Evolutionary conservation across 2,113 vertebrate genomes (phyloP).

Genomic region (Entomyzon cyanotis): DNA sequence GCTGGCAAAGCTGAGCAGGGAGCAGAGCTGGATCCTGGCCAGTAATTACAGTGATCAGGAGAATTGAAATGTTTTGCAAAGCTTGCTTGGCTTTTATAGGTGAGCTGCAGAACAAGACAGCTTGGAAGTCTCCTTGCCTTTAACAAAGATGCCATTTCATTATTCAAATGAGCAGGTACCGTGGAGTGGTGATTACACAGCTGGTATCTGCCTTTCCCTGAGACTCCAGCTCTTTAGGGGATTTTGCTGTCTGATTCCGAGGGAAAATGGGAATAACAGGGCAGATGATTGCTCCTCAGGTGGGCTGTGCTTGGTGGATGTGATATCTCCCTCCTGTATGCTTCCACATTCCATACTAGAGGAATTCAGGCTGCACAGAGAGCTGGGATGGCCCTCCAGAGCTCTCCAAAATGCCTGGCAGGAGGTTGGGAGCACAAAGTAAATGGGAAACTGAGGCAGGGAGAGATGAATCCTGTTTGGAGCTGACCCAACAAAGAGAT

Average conservation of each 20-base stretch:
- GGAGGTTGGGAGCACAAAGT: accelerated
- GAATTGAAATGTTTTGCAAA: slow-evolving; percentile 62
- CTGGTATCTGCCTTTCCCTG: slow-evolving; percentile 13
- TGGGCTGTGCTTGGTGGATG: not conserved
- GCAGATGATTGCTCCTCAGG: not conserved
- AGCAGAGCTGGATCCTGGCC: slow-evolving; percentile 33
- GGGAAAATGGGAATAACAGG: not conserved
- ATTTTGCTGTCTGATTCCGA: not conserved
- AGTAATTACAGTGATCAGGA: slow-evolving; percentile 65
- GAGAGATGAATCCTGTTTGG: not conserved
- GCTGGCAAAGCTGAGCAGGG: not conserved
- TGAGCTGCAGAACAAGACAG: slow-evolving; percentile 29
- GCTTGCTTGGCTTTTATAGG: slow-evolving; percentile 47
- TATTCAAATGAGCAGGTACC: slow-evolving; percentile 51
- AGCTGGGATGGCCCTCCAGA: not conserved
- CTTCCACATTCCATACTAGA: not conserved
- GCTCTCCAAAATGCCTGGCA: not conserved
- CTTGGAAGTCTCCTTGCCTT: slow-evolving; percentile 40
- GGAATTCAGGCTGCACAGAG: not conserved
- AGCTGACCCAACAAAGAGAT: not conserved
- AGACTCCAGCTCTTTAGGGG: not conserved
- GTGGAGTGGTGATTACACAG: not conserved
- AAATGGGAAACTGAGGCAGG: slow-evolving; percentile 21
- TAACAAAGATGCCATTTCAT: slow-evolving; percentile 35
- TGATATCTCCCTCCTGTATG: accelerated